Conservation (phyloP, 2,888 invertebrate genomes). For the Lochmaea crataegi region DNA sequence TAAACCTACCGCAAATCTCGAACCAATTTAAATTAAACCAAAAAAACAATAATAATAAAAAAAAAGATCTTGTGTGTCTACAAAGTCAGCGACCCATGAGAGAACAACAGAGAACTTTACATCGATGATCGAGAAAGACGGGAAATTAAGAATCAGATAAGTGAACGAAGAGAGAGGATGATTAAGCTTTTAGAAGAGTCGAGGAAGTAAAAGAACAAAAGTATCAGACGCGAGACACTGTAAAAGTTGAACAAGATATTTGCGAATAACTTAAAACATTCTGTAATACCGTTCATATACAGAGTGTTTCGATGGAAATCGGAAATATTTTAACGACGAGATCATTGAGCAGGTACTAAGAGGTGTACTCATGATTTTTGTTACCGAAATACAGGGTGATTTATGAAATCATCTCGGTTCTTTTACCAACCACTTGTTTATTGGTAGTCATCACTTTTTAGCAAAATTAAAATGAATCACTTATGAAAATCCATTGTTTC, state of each 20-base stretch:
- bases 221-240: constrained; percentile 61
- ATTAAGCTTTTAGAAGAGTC: constrained; percentile 54
- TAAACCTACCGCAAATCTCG: constrained; percentile 10
- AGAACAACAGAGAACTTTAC: constrained; percentile 60
- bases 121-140: constrained; percentile 66
- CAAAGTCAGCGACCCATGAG: constrained; percentile 66
- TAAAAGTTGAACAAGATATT: constrained; percentile 60
- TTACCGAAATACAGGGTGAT: too few species aligned
- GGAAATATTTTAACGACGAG: too few species aligned
- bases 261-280: constrained; percentile 60
- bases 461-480: too few species aligned
- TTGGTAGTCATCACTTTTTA: too few species aligned
- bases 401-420: too few species aligned
- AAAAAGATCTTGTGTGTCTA: constrained; percentile 57
- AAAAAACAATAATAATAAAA: constrained; percentile 11
- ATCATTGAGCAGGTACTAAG: too few species aligned
- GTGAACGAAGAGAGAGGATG: constrained; percentile 58
- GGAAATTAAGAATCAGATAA: constrained; percentile 67
- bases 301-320: too few species aligned
- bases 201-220: constrained; percentile 61
- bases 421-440: too few species aligned
- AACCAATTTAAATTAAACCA: constrained; percentile 13
- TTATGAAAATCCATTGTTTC: too few species aligned
- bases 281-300: background rate
- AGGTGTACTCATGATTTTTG: too few species aligned